Base-by-base conservation (phyloP, 2,797 vertebrate species). In the Labroides dimidiatus region DNA sequence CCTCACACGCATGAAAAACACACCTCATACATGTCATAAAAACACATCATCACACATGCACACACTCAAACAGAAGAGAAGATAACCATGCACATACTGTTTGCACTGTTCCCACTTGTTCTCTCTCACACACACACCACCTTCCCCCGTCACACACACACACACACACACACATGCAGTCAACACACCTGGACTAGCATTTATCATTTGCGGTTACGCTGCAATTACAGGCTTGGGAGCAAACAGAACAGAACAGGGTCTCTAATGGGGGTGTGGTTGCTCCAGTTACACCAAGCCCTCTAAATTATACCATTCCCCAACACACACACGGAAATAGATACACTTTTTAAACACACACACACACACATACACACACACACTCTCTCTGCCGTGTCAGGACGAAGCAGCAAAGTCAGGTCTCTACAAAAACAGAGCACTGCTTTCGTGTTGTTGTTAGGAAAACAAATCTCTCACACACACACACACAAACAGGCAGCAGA, bases 171-270 rank as follows among this genome's bases (percentile, higher is more conserved):
- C 69, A 69, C 21, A 30, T 2, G 6, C 39, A 72, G 21, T 21
- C 24, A 64, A 68, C 74, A 90, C 85, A 93, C 90, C 90, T 91
- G 90, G 89, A 89, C 60, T 57, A 59, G 71, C 72, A 85, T 88
- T 88, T 71, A 91, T 92, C 81, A 88, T 78, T 79, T 78, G 87
- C 30, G 86, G 87, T 91, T 87, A 68, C 8, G 57, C 66, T 88
- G 84, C 84, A 89, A 87, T 88, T 90, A 91, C 75, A 87, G 85
- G 77, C 78, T 81, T 84, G 33, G 39, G 64, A 87, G 82, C 75
- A 72, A 85, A 64, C 64, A 70, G 42, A 65, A 58, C 19, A 69
- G 56, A 78, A 48, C 69, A 44, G 60, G 47, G 50, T 77, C 62
- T 71, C 64, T 82, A 78, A 82, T 68, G 77, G 77, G 58, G n/a